Percentiles rank a stretch among this genome's conserved stretches.
Conservation (phyloP, 2,888 invertebrate genomes). For the Athrips mouffetella region DNA sequence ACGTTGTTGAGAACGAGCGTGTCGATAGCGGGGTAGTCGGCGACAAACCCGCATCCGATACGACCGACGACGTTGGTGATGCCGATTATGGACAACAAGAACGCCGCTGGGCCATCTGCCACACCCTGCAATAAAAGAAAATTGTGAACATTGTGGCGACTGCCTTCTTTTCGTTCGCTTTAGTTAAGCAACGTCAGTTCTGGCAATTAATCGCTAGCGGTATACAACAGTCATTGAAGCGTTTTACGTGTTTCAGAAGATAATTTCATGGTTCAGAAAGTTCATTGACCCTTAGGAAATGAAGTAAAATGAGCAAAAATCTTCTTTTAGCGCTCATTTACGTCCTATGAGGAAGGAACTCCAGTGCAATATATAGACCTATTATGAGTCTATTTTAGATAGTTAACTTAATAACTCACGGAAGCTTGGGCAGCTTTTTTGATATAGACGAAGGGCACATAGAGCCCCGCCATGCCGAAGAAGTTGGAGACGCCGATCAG, state of each 20-base stretch:
- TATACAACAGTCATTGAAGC: too few species aligned
- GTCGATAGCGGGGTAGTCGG: constrained; percentile 94
- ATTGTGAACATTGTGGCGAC: too few species aligned
- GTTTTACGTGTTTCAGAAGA: too few species aligned
- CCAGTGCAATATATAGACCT: too few species aligned
- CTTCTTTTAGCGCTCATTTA: too few species aligned
- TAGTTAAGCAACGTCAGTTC: too few species aligned
- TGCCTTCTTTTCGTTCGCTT: too few species aligned
- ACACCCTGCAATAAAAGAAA: constrained; percentile 82
- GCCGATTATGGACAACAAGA: constrained; percentile 89
- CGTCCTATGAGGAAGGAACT: too few species aligned
- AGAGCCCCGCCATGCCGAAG: constrained; percentile 98
- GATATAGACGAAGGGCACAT: constrained; percentile 97
- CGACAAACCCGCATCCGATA: constrained; percentile 92
- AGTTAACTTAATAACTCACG: constrained; percentile 65
- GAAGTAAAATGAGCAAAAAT: too few species aligned
- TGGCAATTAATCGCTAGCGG: too few species aligned
- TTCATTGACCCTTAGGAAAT: too few species aligned
- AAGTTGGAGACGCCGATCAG: constrained; percentile 95
- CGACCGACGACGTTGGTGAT: constrained; percentile 97
- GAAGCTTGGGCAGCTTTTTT: constrained; percentile 87
- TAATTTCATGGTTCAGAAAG: too few species aligned
- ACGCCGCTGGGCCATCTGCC: constrained; percentile 83
- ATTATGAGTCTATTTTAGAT: background rate
- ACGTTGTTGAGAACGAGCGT: constrained; percentile 95